Percentiles rank a stretch among this genome's conserved stretches.
phyloP scores from a whole-genome alignment of 2,888 invertebrate species.

The Cephus rjabovi region DNA sequence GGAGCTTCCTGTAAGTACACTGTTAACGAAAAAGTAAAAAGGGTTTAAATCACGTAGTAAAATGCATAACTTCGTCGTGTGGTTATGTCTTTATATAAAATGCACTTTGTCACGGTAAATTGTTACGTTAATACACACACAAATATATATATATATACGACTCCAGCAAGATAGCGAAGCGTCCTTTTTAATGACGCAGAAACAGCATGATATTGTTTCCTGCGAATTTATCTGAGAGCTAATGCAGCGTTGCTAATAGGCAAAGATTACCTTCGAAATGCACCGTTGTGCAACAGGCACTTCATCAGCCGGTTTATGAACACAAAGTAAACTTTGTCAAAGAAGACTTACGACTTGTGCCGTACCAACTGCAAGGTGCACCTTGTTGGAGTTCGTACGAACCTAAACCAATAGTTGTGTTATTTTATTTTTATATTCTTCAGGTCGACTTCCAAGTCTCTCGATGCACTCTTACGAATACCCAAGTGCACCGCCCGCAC shows the following conservation, averaged over 20 bases:
- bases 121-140: neutral
- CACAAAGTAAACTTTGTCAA: neutral
- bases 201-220: neutral
- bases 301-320: constrained; percentile 7
- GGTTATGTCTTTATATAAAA: neutral
- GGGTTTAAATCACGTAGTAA: neutral
- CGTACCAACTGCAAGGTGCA: neutral
- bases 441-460: neutral
- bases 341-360: constrained; percentile 8
- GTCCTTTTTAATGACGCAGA: neutral
- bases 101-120: neutral
- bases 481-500: neutral
- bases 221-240: neutral
- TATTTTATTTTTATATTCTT: neutral
- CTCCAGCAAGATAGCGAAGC: neutral
- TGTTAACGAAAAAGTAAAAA: neutral
- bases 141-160: neutral
- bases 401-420: neutral
- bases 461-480: neutral
- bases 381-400: neutral
- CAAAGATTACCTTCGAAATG: neutral
- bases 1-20: neutral
- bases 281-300: constrained; percentile 9
- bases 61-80: neutral
- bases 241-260: constrained; percentile 13